phyloP scores from a whole-genome alignment of 2,113 vertebrate species.

The Lichenostomus cassidix region DNA sequence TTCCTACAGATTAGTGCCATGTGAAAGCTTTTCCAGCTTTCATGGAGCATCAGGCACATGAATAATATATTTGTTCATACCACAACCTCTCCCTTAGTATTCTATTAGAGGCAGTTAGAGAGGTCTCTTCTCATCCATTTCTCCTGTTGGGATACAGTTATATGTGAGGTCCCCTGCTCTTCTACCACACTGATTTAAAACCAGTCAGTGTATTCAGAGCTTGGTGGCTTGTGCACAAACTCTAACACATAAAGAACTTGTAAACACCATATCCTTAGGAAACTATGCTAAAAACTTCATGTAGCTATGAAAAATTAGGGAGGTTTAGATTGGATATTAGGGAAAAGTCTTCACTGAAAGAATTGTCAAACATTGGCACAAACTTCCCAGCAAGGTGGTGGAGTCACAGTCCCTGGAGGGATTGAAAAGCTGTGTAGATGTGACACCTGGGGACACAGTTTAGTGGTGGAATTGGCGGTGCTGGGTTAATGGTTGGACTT shows the following conservation, averaged over 20 bases:
- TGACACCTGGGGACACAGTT: neutral
- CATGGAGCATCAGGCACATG: neutral
- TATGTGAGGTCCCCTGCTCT: neutral
- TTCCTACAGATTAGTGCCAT: neutral
- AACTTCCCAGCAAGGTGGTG: neutral
- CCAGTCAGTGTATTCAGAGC: neutral
- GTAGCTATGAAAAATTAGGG: neutral
- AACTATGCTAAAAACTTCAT: neutral
- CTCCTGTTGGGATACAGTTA: neutral
- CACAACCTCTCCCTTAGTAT: neutral
- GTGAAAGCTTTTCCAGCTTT: slow-evolving; percentile 20
- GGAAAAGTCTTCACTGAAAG: neutral
- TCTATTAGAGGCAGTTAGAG: neutral
- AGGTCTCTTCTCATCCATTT: neutral
- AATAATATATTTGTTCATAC: slow-evolving; percentile 20
- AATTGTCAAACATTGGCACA: neutral
- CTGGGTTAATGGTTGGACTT: neutral
- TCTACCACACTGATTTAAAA: neutral
- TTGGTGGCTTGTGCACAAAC: neutral
- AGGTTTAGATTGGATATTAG: neutral
- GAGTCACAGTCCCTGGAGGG: neutral
- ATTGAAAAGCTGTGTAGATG: neutral
- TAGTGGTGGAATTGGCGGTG: neutral
- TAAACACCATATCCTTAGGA: neutral
- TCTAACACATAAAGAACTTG: neutral